Evolutionary conservation across 2,888 invertebrate species (phyloP), one percentile per base, ranked within the genome.

Genomic region (Synanthedon andrenaeformis): DNA sequence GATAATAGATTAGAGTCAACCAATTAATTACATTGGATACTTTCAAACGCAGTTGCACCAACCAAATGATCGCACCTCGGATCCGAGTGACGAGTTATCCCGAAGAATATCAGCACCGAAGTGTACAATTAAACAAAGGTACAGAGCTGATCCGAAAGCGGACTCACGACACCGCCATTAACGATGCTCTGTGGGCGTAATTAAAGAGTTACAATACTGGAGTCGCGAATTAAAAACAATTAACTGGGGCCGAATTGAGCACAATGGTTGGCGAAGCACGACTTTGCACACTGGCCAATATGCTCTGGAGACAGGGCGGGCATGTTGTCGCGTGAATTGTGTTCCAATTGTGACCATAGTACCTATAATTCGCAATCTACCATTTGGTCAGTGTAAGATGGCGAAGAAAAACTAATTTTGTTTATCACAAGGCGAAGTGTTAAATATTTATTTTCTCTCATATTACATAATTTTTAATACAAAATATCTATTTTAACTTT

Each of bases 181-280:
- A 78, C 76, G 69, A 67, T 58, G 62, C 63, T 61, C 69, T 76
- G 84, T 84, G 79, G 83, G 79, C 80, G 85, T 85, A 86, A 86
- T 85, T 86, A 86, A 81, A 85, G 79, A 82, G 76, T 74, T 79
- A 83, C 83, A 84, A 81, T 77, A 78, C 81, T 51, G 54, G 51
- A 54, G 51, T 69, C 70, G 76, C 74, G 82, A 83, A 85, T 84
- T 85, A 83, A 85, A 85, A 85, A 84, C 84, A 85, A 85, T 85
- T 84, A 85, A 83, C 82, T 79, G 65, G 62, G 59, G 65, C 80
- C 76, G 81, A 82, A 83, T 80, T 80, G 80, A 80, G 79, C 74
- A 84, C 84, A 85, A 85, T 85, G 81, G 77, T 68, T 69, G 69
- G 57, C 61, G 59, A 69, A 59, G 76, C 82, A 82, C 84, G 85